A percentile compares a stretch with the other conserved stretches of the same genome.
These are phyloP conservation scores for Todiramphus saurophagus DNA, from an alignment of 2,113 vertebrate species.

Conservation along the genomic window DNA sequence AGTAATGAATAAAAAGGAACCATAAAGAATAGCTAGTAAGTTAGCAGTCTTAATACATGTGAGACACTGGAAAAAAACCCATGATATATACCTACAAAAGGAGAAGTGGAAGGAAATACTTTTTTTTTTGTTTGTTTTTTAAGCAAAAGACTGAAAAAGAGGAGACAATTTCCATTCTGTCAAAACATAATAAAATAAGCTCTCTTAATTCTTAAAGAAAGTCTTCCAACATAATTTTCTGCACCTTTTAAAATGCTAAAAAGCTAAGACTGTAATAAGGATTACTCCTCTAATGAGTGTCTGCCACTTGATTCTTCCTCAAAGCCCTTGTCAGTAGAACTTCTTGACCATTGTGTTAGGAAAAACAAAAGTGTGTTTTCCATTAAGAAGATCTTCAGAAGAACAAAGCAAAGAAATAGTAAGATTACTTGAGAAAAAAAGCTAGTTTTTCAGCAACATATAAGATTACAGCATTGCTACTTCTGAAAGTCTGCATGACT, in stretches of 20 bases:
- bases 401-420: not conserved
- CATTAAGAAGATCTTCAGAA: not conserved
- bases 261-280: not conserved
- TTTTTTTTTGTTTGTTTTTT: not conserved
- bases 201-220: not conserved
- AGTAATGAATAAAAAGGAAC: not conserved
- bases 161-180: not conserved
- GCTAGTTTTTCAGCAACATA: not conserved
- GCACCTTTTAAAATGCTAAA: not conserved
- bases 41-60: not conserved
- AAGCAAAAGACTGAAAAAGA: not conserved
- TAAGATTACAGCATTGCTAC: not conserved
- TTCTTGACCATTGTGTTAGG: not conserved
- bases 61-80: not conserved
- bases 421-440: not conserved
- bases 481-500: not conserved
- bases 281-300: not conserved
- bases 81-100: not conserved
- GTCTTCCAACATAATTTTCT: not conserved
- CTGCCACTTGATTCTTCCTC: not conserved
- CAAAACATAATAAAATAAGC: not conserved
- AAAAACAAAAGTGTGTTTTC: not conserved
- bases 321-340: not conserved
- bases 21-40: not conserved
- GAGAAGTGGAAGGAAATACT: not conserved